phyloP scores from a whole-genome alignment of 92 coral and sea anemone genomes.

The Isaurus tuberculatus region DNA sequence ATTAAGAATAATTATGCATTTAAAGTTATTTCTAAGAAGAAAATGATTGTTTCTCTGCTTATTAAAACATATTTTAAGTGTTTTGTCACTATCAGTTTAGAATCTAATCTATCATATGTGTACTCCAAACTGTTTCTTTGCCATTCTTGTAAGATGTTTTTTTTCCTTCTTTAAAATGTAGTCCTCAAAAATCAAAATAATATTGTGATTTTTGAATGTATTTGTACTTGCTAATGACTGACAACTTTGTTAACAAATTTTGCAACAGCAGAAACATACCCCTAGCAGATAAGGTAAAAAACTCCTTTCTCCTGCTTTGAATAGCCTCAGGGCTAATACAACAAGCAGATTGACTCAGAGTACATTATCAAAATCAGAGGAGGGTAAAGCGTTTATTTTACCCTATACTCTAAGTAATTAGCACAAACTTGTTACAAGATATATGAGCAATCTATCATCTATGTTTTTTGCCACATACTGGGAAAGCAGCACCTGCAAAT shows the following conservation, averaged over 20 bases:
- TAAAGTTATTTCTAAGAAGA: too few species aligned
- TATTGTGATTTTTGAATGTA: not conserved
- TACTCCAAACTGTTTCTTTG: not conserved
- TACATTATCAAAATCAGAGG: not conserved
- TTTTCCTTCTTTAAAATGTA: not conserved
- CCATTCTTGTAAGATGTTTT: not conserved
- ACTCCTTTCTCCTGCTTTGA: not conserved
- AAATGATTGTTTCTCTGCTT: too few species aligned
- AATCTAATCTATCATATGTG: too few species aligned
- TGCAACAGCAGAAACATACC: not conserved
- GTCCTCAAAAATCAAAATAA: not conserved
- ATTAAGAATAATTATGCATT: too few species aligned
- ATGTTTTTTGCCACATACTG: not conserved
- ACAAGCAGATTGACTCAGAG: not conserved
- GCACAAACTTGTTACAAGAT: constrained; percentile 7
- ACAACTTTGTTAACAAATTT: not conserved
- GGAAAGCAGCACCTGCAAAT: constrained; percentile 15
- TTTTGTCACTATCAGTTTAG: too few species aligned
- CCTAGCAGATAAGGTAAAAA: not conserved
- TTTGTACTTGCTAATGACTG: constrained; percentile 5
- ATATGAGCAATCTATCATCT: not conserved
- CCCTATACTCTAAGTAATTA: not conserved
- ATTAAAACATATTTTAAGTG: too few species aligned
- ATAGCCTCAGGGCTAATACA: constrained; percentile 9
- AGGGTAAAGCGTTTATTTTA: not conserved